A percentile compares a stretch with the other conserved stretches of the same genome.
Conservation (phyloP, 2,888 invertebrate species). For the Andrena trimmerana region DNA sequence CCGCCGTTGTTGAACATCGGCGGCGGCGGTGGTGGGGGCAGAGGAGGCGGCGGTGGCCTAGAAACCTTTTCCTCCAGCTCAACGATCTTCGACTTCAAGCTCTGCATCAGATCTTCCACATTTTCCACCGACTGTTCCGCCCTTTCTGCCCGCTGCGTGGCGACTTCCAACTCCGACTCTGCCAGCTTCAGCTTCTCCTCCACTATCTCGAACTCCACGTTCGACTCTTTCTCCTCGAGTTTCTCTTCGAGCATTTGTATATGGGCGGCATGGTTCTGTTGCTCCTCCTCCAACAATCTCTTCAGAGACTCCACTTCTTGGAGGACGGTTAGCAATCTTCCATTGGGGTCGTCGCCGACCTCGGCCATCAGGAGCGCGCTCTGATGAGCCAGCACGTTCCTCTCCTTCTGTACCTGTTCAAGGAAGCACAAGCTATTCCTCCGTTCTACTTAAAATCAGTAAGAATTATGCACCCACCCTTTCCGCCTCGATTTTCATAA, state of each 20-base stretch:
- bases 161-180: constrained; percentile 89
- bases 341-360: constrained; percentile 86
- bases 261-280: constrained; percentile 86
- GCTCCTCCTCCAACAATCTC: constrained; percentile 88
- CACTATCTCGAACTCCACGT: constrained; percentile 89
- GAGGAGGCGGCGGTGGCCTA: constrained; percentile 83
- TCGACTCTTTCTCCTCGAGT: constrained; percentile 89
- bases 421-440: too few species aligned
- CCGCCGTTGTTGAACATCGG: constrained; percentile 75
- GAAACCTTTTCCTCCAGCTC: constrained; percentile 78
- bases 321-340: constrained; percentile 86
- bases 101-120: constrained; percentile 74
- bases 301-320: constrained; percentile 89
- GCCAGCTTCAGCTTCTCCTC: constrained; percentile 90
- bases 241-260: constrained; percentile 88
- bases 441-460: background rate
- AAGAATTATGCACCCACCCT: constrained; percentile 75
- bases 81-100: constrained; percentile 74
- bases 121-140: constrained; percentile 86
- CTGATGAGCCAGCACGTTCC: constrained; percentile 89
- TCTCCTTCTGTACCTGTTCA: constrained; percentile 87
- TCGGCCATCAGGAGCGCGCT: constrained; percentile 89
- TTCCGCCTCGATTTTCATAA: constrained; percentile 84
- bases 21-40: constrained; percentile 85
- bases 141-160: constrained; percentile 88